Percentiles rank a stretch among this genome's conserved stretches.
phyloP scores from a whole-genome alignment of 2,797 vertebrate species.

The Poeciliopsis paucimaculata region DNA sequence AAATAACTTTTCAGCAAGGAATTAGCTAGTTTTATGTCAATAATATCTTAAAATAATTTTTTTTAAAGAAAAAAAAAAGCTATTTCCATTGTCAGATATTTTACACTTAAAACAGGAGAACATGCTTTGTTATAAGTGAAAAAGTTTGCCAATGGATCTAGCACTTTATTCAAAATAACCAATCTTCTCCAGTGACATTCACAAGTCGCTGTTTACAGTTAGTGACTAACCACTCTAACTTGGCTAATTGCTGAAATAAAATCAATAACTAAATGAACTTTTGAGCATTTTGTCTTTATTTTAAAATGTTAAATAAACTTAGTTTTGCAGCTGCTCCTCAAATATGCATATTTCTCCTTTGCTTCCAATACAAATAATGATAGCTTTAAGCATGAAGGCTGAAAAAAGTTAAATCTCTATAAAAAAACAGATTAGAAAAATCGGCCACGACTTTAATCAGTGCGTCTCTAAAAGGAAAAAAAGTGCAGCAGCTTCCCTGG shows the following conservation, averaged over 20 bases:
- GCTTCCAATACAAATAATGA: not conserved
- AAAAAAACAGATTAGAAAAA: not conserved
- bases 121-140: too few relatives aligned
- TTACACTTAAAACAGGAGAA: too few relatives aligned
- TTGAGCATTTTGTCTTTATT: not conserved
- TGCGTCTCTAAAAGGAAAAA: not conserved
- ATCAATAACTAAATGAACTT: not conserved
- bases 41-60: too few relatives aligned
- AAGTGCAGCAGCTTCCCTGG: not conserved
- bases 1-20: not conserved
- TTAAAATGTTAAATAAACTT: not conserved
- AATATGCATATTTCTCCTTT: not conserved
- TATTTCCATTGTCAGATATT: too few relatives aligned
- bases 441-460: not conserved
- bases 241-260: not conserved
- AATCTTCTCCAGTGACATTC: not conserved
- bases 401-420: not conserved
- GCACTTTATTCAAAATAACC: too few relatives aligned
- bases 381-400: not conserved
- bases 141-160: too few relatives aligned
- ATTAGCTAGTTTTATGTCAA: too few relatives aligned
- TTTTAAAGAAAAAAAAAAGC: too few relatives aligned
- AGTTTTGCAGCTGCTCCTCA: not conserved
- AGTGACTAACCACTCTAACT: not conserved
- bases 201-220: not conserved